phyloP scores from a whole-genome alignment of 2,113 vertebrate species.

The Microtus montanus region DNA sequence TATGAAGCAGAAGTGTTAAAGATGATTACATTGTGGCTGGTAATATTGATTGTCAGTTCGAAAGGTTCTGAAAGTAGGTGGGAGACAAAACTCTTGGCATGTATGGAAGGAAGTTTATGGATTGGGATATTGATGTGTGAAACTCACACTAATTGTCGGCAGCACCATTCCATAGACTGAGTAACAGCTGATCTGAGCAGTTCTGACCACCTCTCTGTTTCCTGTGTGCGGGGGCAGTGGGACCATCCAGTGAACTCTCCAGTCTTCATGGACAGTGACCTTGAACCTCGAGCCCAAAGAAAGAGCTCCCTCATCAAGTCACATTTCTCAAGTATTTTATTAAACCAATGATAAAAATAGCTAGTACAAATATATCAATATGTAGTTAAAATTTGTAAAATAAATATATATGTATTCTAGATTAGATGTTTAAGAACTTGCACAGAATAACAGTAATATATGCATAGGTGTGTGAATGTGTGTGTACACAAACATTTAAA shows the following conservation, averaged over 20 bases:
- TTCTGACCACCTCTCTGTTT: too few species aligned
- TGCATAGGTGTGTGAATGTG: too few species aligned
- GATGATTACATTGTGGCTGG: background rate
- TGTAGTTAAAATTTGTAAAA: background rate
- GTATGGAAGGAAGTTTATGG: background rate
- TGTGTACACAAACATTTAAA: background rate
- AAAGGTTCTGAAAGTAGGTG: background rate
- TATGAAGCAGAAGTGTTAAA: background rate
- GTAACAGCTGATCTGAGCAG: background rate
- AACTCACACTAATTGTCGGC: background rate
- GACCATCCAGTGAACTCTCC: accelerated
- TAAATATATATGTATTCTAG: background rate
- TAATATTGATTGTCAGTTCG: background rate
- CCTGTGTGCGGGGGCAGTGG: accelerated
- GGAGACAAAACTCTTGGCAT: background rate
- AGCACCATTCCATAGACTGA: background rate
- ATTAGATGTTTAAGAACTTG: background rate
- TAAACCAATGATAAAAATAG: background rate
- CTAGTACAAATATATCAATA: background rate
- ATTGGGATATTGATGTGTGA: background rate
- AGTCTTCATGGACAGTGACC: too few species aligned
- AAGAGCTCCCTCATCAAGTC: background rate
- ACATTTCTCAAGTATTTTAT: background rate
- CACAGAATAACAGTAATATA: background rate
- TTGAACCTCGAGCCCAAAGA: background rate